Base-by-base conservation (phyloP, 2,888 invertebrate genomes). In the Zaprionus bogoriensis region DNA sequence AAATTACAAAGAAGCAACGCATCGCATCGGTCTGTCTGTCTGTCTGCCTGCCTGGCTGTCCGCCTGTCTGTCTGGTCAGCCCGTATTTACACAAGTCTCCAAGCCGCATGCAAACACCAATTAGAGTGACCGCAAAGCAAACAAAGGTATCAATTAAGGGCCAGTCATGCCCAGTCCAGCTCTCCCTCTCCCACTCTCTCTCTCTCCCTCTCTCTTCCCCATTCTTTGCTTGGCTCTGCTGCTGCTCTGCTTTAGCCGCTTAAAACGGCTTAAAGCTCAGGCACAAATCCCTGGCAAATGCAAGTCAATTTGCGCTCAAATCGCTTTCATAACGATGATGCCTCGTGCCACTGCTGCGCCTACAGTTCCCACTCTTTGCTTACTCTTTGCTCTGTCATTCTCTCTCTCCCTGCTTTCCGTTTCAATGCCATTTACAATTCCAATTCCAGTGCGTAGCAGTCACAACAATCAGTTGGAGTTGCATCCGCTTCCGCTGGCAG, bases 31-130 rank as follows among this genome's bases (percentile, higher is more conserved):
- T 42, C 52, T 44, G 14, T 27, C 10, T 44, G 10, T 14, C 44
- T 12, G 12, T 12, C 25, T 10, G 6, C 3, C 38, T 19, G 1
- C 5, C n/a, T 14, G 38, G 39, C 50, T 32, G 61, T 38, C n/a
- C 19, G 45, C 23, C 38, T 23, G 25, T 42, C 50, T 55, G 57
- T 52, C 53, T 76, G 84, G 87, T 80, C 87, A 85, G 78, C 62
- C 74, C 61, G 58, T 77, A 77, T 87, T 81, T 87, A 50, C 86
- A 83, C 64, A 87, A 86, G 80, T 48, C 86, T 86, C 67, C 63
- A 83, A 79, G 87, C 88, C 85, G 85, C 85, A 83, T 87, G 88
- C 69, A 83, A 83, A 83, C 82, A 83, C 87, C 82, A 83, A 83
- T 83, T 83, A 83, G 82, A 87, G 75, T 83, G 87, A 87, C 88